A percentile compares a stretch with the other conserved stretches of the same genome.
Conservation (phyloP, 2,797 vertebrate genomes). For the Falco novaeseelandiae region DNA sequence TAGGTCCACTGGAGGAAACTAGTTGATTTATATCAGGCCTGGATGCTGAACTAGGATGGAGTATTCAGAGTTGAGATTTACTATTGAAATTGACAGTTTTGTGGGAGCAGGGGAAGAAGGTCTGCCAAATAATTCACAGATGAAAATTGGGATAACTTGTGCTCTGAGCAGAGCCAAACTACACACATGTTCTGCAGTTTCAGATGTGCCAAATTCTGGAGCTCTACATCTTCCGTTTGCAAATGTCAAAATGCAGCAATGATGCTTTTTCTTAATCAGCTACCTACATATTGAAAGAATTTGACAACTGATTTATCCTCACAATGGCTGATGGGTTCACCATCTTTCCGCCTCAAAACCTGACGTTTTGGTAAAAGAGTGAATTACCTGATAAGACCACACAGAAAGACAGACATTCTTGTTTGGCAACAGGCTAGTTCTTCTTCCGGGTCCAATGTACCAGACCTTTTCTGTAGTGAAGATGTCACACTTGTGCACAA, state of each 20-base stretch:
- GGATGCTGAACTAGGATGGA: neutral
- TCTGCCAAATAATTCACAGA: conserved; percentile 21
- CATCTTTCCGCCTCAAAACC: neutral
- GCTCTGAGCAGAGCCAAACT: conserved; percentile 26
- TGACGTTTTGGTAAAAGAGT: neutral
- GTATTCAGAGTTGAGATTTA: conserved; percentile 8
- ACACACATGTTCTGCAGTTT: neutral
- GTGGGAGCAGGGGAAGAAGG: neutral
- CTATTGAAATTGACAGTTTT: neutral
- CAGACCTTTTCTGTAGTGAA: neutral
- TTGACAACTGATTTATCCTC: neutral
- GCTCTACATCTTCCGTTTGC: neutral
- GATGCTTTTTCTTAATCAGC: neutral
- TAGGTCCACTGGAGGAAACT: neutral
- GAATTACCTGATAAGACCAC: neutral
- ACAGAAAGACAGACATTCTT: neutral
- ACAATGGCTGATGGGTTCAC: neutral
- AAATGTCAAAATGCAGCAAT: neutral
- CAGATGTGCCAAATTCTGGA: neutral
- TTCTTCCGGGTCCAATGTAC: neutral
- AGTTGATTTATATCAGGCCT: neutral
- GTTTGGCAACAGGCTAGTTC: neutral
- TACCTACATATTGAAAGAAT: neutral
- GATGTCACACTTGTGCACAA: neutral
- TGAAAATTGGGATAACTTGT: conserved; percentile 5